Base-by-base conservation (phyloP, 1,140 invertebrate genomes). In the Eufriesea mexicana region DNA sequence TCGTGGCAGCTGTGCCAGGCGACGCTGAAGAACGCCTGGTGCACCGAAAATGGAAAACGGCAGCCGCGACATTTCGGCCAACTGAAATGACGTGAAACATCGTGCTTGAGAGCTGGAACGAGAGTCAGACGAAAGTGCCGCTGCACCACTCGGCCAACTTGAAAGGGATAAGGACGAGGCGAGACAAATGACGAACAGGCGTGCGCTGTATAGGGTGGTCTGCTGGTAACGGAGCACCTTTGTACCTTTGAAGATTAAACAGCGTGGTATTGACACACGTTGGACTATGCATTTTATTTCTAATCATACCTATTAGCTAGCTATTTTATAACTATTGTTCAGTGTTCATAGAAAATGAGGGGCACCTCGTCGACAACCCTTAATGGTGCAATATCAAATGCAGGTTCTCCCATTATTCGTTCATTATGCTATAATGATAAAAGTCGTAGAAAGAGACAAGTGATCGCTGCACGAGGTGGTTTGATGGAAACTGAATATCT, bases 1-100 rank as follows among this genome's bases (percentile, higher is more conserved):
- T 2, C 67, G 14, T 61, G 66, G 55, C 54, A 72, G 78, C 16
- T 8, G 57, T 35, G 25, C 2, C 71, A 42, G 57, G 57, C 47
- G 23, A 59, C 16, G 57, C 45, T 16, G 55, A 49, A 51, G 55
- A 59, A 51, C 18, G n/a, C 18, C 59, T 35, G 35, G 23, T 14
- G 71, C 35, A 62, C 20, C n/a, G 78, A 64, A 73, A 80, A 73
- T 73, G 68, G 70, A 62, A 73, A 71, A 62, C 64, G 64, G 64
- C 12, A 59, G 6, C n/a, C 47, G 78, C 49, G 68, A 80, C 78
- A 62, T 80, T 54, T 23, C 28, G 28, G 28, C 57, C 49, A 54
- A 51, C 47, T 59, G 78, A 73, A 80, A 73, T 80, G 70, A 80
- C 78, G 47, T 80, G 78, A 45, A 64, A 79, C 78, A 79, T 62